Percentiles rank a stretch among this genome's conserved stretches.
Conservation (phyloP, 1,140 invertebrate species). For the Cardiocondyla obscurior region DNA sequence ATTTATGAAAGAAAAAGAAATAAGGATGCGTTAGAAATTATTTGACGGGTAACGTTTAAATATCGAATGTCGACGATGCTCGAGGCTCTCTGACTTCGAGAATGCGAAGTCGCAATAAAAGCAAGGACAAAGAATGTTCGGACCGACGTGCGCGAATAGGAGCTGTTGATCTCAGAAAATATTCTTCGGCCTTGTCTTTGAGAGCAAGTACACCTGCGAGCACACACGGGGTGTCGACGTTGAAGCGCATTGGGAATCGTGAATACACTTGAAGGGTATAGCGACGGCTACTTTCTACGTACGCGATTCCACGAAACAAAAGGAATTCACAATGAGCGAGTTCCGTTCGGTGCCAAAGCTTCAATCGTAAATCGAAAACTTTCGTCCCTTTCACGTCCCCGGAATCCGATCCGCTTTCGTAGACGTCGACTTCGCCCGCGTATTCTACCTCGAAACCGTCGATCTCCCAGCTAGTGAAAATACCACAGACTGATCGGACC, state of each 20-base stretch:
- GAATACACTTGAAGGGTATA: constrained; percentile 17
- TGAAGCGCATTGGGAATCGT: constrained; percentile 25
- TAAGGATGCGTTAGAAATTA: neutral
- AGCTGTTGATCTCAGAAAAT: neutral
- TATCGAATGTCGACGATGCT: neutral
- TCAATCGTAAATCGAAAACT: constrained; percentile 55
- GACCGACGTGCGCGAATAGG: neutral
- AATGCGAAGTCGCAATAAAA: neutral
- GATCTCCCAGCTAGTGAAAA: constrained; percentile 21
- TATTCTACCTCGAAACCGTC: neutral
- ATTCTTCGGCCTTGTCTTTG: constrained; percentile 7
- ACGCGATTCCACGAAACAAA: constrained; percentile 42
- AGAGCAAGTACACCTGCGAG: neutral
- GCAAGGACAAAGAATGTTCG: neutral
- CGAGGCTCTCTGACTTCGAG: neutral
- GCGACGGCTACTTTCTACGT: constrained; percentile 35
- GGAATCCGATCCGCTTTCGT: neutral
- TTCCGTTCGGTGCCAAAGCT: constrained; percentile 38
- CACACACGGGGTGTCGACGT: neutral
- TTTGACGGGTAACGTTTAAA: neutral
- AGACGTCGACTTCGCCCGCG: constrained; percentile 14
- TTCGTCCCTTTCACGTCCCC: constrained; percentile 9
- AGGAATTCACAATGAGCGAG: constrained; percentile 52
- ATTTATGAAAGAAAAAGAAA: neutral
- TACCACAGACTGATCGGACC: constrained; percentile 28